Percentiles rank a stretch among this genome's conserved stretches.
Evolutionary conservation across 2,888 invertebrate genomes (phyloP).

Genomic region (Noctua janthe): DNA sequence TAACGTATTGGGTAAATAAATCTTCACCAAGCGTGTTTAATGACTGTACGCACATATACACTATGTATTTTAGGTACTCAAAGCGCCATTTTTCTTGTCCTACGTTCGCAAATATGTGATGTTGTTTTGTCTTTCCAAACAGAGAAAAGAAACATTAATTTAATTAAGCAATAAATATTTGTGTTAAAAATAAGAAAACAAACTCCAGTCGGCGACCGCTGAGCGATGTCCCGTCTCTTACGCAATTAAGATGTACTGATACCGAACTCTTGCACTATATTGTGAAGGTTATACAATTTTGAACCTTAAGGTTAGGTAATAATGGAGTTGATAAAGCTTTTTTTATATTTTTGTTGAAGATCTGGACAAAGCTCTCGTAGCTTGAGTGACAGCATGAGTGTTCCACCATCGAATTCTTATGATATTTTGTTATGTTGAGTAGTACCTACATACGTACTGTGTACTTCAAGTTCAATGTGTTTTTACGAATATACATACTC

Average conservation of each 20-base stretch:
- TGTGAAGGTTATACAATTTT: constrained; percentile 43
- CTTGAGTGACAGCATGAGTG: constrained; percentile 59
- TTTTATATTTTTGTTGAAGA: constrained; percentile 45
- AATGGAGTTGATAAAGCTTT: constrained; percentile 31
- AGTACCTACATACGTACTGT: neutral
- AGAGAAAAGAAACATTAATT: constrained; percentile 60
- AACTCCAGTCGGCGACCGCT: constrained; percentile 47
- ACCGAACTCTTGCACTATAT: constrained; percentile 60
- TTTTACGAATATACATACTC: neutral
- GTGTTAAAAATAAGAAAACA: constrained; percentile 60
- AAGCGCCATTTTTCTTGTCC: constrained; percentile 12
- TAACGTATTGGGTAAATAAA: constrained; percentile 31
- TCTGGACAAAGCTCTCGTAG: constrained; percentile 43
- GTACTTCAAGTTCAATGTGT: neutral
- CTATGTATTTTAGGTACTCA: neutral
- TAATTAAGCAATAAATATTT: constrained; percentile 68
- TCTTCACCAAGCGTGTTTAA: constrained; percentile 8
- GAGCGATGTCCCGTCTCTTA: constrained; percentile 63
- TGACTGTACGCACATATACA: neutral
- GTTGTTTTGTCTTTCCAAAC: constrained; percentile 42
- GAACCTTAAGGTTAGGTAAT: constrained; percentile 39
- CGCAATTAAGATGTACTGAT: constrained; percentile 67
- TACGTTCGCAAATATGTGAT: constrained; percentile 30
- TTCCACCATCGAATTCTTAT: constrained; percentile 21
- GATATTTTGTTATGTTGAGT: constrained; percentile 46